Evolutionary conservation across 2,888 invertebrate species (phyloP), one percentile per base, ranked within the genome.

Genomic region (Ormyrus labotus): DNA sequence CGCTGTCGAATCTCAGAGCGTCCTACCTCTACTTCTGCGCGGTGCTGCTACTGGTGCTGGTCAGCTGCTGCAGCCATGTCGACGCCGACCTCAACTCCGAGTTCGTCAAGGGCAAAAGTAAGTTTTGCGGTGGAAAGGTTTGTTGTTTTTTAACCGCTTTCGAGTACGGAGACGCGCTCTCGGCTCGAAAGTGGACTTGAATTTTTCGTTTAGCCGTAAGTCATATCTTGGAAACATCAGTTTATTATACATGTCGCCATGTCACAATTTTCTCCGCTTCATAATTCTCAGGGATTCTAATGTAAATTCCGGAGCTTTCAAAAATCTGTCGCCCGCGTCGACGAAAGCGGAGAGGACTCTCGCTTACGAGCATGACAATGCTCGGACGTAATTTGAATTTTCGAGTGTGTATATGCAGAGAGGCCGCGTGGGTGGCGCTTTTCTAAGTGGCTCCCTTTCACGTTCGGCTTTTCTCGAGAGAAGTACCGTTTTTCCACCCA

Each of bases 81-180:
- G 34, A 3, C 5, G 88, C 88, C 71, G 89, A 90, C 77, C 87
- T 88, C 84, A 88, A 92, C 86, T 94, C 94, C 85, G 95, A 95
- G 90, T 95, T 95, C 90, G 95, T 95, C 90, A 95, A 95, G 91
- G 95, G 95, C 91, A 95, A 95, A 92, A 95, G 95, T 95, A 93
- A 95, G 95, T 94, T 83, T 71, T 45, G 45, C 13, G 72, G 19
- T 1, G 45, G 9, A 19, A 19, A 19, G 19, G 19, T 19, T 19
- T 19, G 19, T 0, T 19, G 0, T 19, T 19, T 19, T 19, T 19
- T 19, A 0, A 19, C 19, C 1, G 19, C 19, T 19, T 19, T 19
- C 19, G 19, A 19, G 19, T 19, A 19, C 19, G 19, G 19, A 19
- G 19, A 19, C 19, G 2, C 1, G 2, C 1, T 19, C 19, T 19